Evolutionary conservation across 2,888 invertebrate genomes (phyloP), one percentile per base, ranked within the genome.

Genomic region (Seira ritae): DNA sequence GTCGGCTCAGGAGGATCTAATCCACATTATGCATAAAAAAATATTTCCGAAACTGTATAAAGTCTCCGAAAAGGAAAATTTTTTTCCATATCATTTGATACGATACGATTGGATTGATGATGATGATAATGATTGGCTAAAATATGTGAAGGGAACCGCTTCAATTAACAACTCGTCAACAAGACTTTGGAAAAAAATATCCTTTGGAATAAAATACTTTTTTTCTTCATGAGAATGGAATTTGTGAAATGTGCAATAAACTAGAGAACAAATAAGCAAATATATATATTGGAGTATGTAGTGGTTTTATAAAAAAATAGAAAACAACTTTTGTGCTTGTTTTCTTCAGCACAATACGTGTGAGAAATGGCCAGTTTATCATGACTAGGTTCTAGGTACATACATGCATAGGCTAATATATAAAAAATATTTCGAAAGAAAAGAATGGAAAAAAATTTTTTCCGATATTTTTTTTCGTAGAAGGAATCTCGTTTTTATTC

Each of bases 161-260:
- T 81, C 81, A 81, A 81, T 81, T 81, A 81, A 55, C 81, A 81
- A 71, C 65, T 81, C 76, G 66, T 76, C 81, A 81, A 81, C 17
- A 68, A 24, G 37, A 31, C 31, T 31, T n/a, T 20, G 12, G n/a
- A 68, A 68, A 68, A 31, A 31, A 23, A 22, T 66, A 22, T 23
- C n/a, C 23, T 20, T 65, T 65, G 65, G 65, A 46, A 22, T 22
- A 31, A 22, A 20, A 76, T 50, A 17, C 22, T 55, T 55, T 68
- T 31, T 37, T 31, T 31, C 31, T 15, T 68, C 24, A 73, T 73
- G 67, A 66, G 75, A 76, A 81, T 65, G 75, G 75, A 81, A 81
- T 75, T 75, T 65, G 66, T 75, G 69, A 80, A 80, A 74, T 80
- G 80, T 75, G 80, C 80, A 80, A 75, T 75, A 80, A 80, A 80